Evolutionary conservation across 2,797 vertebrate species (phyloP).

Genomic region (Hirundo rustica): DNA sequence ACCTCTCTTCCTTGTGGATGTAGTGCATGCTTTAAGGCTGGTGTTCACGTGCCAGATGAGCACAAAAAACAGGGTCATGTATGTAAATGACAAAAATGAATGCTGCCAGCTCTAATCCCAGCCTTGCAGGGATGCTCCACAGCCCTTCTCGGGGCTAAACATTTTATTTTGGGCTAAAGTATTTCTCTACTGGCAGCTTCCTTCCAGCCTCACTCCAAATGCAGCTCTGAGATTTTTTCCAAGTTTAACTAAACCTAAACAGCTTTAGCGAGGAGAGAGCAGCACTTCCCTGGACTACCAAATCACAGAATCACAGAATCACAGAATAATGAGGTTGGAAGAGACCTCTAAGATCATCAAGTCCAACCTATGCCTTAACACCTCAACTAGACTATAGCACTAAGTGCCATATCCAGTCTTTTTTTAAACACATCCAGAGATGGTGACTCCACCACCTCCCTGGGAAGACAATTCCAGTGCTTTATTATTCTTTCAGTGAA

Average conservation of each 20-base stretch:
- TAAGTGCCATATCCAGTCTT: too few relatives aligned
- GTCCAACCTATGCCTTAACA: too few relatives aligned
- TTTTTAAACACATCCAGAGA: too few relatives aligned
- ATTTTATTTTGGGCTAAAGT: neutral
- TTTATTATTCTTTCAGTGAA: too few relatives aligned
- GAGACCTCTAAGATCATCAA: too few relatives aligned
- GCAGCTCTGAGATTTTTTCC: neutral
- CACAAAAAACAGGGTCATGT: neutral
- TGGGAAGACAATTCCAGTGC: too few relatives aligned
- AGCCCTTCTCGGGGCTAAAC: neutral
- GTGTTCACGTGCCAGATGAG: fast-evolving
- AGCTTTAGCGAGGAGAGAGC: neutral
- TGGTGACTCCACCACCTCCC: too few relatives aligned
- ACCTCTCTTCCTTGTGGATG: fast-evolving
- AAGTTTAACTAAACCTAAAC: neutral
- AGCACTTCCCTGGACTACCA: neutral
- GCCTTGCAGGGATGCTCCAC: neutral
- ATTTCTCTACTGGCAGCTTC: fast-evolving
- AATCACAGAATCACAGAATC: too few relatives aligned
- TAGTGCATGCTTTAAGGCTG: too few relatives aligned
- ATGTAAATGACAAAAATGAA: fast-evolving
- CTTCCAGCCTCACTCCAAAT: neutral
- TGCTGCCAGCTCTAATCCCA: neutral
- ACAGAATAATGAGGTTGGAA: too few relatives aligned
- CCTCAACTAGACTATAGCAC: too few relatives aligned